phyloP scores from a whole-genome alignment of 2,888 invertebrate species.

The Acronicta psi region DNA sequence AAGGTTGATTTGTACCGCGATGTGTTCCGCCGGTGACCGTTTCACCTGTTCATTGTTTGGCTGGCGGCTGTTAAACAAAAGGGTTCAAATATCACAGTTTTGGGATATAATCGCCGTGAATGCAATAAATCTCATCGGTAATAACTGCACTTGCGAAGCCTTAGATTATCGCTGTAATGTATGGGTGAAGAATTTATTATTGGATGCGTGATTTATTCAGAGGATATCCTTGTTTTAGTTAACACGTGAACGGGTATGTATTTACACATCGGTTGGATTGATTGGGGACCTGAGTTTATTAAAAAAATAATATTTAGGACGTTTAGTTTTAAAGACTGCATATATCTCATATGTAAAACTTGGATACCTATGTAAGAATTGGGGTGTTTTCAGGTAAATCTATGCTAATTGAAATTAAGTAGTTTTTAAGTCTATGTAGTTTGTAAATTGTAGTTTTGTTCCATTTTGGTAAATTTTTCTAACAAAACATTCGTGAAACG shows the following conservation, averaged over 20 bases:
- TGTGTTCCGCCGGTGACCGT: constrained; percentile 70
- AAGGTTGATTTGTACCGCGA: constrained; percentile 76
- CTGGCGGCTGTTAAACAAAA: constrained; percentile 86
- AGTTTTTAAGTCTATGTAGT: no score
- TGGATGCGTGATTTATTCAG: constrained; percentile 75
- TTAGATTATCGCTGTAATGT: constrained; percentile 79
- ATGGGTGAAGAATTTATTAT: constrained; percentile 71
- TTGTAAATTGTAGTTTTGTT: no score
- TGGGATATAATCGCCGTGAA: constrained; percentile 80
- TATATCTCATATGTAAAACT: no score
- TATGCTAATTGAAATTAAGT: no score
- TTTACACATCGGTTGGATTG: constrained; percentile 31
- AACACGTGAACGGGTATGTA: constrained; percentile 40
- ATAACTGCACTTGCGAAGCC: constrained; percentile 85
- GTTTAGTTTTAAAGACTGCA: no score
- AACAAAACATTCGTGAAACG: no score
- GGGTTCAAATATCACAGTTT: constrained; percentile 88
- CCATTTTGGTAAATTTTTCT: no score
- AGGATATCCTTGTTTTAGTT: constrained; percentile 60
- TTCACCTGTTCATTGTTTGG: constrained; percentile 87
- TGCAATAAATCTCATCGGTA: constrained; percentile 84
- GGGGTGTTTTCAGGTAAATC: no score
- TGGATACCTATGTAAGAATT: no score
- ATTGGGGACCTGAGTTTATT: constrained; percentile 24
- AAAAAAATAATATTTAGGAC: neutral